phyloP scores from a whole-genome alignment of 2,888 invertebrate species.

The Campoplex nolae region DNA sequence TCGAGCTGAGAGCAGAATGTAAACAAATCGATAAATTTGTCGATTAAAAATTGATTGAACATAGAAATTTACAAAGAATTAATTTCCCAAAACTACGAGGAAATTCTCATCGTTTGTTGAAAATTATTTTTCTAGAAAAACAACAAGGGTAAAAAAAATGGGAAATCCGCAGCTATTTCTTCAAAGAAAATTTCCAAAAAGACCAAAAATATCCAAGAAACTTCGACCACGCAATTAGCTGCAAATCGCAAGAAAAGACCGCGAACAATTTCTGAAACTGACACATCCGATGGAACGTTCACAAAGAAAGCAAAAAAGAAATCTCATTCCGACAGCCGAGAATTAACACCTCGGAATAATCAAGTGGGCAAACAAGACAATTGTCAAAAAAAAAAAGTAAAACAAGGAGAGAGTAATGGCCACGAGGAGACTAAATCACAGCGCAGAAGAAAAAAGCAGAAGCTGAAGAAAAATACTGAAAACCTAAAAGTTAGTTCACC shows the following conservation, averaged over 20 bases:
- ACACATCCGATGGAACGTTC: neutral
- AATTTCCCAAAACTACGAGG: neutral
- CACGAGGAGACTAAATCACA: constrained; percentile 60
- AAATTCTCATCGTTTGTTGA: neutral
- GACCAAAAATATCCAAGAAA: neutral
- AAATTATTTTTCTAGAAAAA: constrained; percentile 39
- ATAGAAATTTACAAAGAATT: no score
- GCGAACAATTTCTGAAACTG: constrained; percentile 9
- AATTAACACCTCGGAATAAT: neutral
- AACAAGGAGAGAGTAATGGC: neutral
- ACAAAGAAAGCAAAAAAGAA: constrained; percentile 39
- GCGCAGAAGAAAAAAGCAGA: constrained; percentile 58
- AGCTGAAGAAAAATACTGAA: constrained; percentile 64
- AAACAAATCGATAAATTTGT: neutral
- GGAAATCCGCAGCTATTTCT: neutral
- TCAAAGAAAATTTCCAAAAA: neutral
- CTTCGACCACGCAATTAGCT: neutral
- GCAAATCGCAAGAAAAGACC: constrained; percentile 43
- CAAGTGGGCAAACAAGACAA: neutral
- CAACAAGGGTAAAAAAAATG: constrained; percentile 26
- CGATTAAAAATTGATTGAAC: neutral
- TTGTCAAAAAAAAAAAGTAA: neutral
- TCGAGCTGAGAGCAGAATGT: neutral
- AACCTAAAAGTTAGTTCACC: constrained; percentile 42
- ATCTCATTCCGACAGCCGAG: neutral